Evolutionary conservation across 2,797 vertebrate species (phyloP).

Genomic region (Champsocephalus esox): DNA sequence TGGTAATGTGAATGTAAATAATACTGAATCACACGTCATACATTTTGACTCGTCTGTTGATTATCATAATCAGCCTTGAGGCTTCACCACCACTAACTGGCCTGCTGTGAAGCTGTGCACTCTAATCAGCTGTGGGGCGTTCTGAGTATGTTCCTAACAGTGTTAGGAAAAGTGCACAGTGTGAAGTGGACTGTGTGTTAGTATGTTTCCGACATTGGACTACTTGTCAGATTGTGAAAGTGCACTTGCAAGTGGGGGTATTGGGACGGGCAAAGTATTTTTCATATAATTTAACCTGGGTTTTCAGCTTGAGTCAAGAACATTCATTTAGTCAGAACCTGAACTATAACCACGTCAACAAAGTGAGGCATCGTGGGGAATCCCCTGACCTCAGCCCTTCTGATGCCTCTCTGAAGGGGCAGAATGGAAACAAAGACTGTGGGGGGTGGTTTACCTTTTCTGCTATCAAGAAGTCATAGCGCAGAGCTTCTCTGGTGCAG

Average conservation of each 20-base stretch:
- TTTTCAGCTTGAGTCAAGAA: not conserved
- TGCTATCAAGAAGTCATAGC: constrained; percentile 96
- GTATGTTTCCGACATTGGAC: not conserved
- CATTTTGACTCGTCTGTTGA: not conserved
- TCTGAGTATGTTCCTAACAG: not conserved
- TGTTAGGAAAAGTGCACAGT: not conserved
- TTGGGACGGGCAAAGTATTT: not conserved
- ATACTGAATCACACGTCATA: constrained; percentile 1
- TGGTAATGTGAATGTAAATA: not conserved
- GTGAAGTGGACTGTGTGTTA: not conserved
- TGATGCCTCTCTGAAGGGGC: constrained; percentile 10
- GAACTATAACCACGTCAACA: constrained; percentile 23
- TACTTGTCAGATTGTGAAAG: not conserved
- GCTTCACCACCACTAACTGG: not conserved
- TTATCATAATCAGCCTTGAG: not conserved
- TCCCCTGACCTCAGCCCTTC: constrained; percentile 23
- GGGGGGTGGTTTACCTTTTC: constrained; percentile 90
- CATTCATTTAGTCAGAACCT: not conserved
- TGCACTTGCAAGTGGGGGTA: not conserved
- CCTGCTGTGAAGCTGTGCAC: not conserved
- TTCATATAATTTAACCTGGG: not conserved
- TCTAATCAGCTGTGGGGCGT: not conserved
- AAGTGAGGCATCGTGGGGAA: constrained; percentile 34
- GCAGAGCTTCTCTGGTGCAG: constrained; percentile 94
- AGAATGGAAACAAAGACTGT: constrained; percentile 44